A percentile compares a stretch with the other conserved stretches of the same genome.
Evolutionary conservation across 2,797 vertebrate species (phyloP).

Genomic region (Momotus momota): DNA sequence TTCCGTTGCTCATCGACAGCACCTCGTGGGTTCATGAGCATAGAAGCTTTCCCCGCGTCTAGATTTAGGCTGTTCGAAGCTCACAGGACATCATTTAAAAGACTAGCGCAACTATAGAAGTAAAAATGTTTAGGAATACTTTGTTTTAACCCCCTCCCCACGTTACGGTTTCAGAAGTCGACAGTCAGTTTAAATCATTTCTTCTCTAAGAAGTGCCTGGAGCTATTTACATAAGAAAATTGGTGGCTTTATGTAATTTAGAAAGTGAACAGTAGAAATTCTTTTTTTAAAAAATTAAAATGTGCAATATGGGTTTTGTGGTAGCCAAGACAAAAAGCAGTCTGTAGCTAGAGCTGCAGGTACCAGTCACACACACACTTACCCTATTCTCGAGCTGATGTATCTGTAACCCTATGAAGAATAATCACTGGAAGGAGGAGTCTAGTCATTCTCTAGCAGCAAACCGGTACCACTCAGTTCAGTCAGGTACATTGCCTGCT

Average conservation of each 20-base stretch:
- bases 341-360: not conserved
- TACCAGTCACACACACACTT: not conserved
- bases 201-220: not conserved
- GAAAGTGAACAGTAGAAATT: not conserved
- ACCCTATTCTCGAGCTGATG: not conserved
- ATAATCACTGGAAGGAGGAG: not conserved
- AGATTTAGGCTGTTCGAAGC: not conserved
- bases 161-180: not conserved
- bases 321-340: not conserved
- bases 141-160: not conserved
- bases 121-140: not conserved
- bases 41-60: not conserved
- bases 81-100: conserved; percentile 20
- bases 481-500: not conserved
- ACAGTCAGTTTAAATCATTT: not conserved
- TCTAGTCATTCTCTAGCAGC: not conserved
- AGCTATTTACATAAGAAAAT: conserved; percentile 15
- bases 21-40: not conserved
- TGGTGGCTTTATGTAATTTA: not conserved
- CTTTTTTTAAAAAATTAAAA: not conserved
- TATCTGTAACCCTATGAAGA: not conserved
- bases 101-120: not conserved
- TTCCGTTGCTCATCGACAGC: conserved; percentile 13
- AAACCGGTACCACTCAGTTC: not conserved
- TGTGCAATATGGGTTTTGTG: not conserved